Conservation (phyloP, 1,140 invertebrate species). For the Saccostrea echinata region DNA sequence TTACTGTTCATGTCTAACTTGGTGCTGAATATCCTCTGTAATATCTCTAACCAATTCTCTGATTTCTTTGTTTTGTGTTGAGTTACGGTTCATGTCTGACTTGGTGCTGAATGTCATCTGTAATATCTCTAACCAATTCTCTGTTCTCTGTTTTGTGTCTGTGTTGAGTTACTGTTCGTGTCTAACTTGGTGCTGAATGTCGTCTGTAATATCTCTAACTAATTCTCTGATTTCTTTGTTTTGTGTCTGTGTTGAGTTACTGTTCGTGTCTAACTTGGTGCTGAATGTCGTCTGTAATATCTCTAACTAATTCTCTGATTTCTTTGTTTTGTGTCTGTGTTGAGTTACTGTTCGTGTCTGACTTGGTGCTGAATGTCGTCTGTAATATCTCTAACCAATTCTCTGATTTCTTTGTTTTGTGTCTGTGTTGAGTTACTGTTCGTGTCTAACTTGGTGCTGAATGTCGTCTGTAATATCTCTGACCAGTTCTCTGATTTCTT, state of each 20-base stretch:
- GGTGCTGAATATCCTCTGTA: constrained; percentile 51
- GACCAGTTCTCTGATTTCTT: constrained; percentile 53
- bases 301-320: constrained; percentile 51
- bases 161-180: constrained; percentile 34
- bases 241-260: neutral
- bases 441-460: constrained; percentile 42
- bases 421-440: constrained; percentile 5
- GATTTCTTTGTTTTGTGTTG: constrained; percentile 47
- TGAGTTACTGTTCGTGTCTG: constrained; percentile 35
- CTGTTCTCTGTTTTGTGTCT: constrained; percentile 42
- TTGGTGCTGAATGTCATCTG: constrained; percentile 53
- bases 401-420: constrained; percentile 44
- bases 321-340: constrained; percentile 39
- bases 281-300: constrained; percentile 55
- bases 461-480: constrained; percentile 54
- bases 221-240: constrained; percentile 55
- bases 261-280: constrained; percentile 44
- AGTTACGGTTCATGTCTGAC: constrained; percentile 39
- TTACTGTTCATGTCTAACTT: constrained; percentile 45
- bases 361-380: constrained; percentile 54
- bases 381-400: constrained; percentile 49
- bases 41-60: constrained; percentile 53
- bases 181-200: constrained; percentile 49
- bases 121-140: constrained; percentile 51
- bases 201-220: constrained; percentile 47